These are phyloP conservation scores for Porites lutea DNA, from an alignment of 64 coral and sea anemone species.

Conservation along the genomic window DNA sequence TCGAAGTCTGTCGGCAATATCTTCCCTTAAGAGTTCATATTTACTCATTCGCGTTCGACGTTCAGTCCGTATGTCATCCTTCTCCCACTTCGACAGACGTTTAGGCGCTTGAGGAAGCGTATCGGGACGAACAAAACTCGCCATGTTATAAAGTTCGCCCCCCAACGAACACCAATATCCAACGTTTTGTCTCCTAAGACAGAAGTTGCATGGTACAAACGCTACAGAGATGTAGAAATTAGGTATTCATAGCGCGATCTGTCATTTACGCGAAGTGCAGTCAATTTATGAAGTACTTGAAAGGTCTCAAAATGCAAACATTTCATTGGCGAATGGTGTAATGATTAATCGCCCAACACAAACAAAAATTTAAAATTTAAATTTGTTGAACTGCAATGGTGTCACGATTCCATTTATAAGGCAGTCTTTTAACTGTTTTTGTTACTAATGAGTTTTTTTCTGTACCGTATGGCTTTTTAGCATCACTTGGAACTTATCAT, in stretches of 20 bases:
- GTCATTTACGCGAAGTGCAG: not conserved
- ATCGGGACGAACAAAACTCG: conserved; percentile 84
- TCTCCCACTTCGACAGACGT: conserved; percentile 85
- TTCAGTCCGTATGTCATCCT: conserved; percentile 62
- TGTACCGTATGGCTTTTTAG: no score
- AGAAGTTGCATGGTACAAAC: not conserved
- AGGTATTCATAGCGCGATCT: not conserved
- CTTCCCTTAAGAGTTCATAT: conserved; percentile 80
- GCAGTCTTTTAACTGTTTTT: no score
- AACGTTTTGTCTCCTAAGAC: not conserved
- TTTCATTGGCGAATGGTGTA: conserved; percentile 22
- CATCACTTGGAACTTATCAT: no score
- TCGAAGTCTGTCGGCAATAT: conserved; percentile 75
- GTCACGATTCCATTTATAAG: not conserved
- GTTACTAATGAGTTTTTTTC: no score
- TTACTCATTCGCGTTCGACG: conserved; percentile 72
- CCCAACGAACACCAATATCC: not conserved
- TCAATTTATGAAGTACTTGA: conserved; percentile 22
- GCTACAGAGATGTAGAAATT: conserved; percentile 8
- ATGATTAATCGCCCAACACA: conserved; percentile 22
- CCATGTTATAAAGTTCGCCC: conserved; percentile 25
- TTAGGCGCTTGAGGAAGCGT: not conserved
- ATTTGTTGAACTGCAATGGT: not conserved
- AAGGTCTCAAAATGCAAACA: not conserved
- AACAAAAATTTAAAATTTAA: conserved; percentile 29